Evolutionary conservation across 1,140 invertebrate species (phyloP), one percentile per base, ranked within the genome.

Genomic region (Limonius californicus): DNA sequence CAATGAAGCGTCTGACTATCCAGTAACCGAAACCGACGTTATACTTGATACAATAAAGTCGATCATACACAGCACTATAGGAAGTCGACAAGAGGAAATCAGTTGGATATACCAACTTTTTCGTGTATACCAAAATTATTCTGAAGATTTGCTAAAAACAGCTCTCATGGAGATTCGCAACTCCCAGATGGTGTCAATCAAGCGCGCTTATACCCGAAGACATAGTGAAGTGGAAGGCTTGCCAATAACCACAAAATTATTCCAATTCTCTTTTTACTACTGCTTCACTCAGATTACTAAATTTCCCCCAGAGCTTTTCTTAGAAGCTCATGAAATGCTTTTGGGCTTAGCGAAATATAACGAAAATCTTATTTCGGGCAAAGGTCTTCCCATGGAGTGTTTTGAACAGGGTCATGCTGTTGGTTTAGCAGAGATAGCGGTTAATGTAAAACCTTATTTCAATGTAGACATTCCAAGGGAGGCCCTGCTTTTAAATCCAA

Each of bases 91-190:
- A 18, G 85, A 89, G 63, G 82, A 84, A 67, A 79, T 81, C 4
- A 81, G 81, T 0, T 86, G 82, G 77, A 82, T 82, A 0, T 83
- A 85, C 67, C 85, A 88, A 30, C 72, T 89, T n/a, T 88, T 87
- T 62, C 82, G 84, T 64, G 81, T 89, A 20, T 90, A 89, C 66
- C 86, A 89, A 63, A 82, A 87, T 62, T 90, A 86, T 75, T 81
- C 85, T 0, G 87, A 90, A 57, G 77, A 75, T 35, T 68, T 87
- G 0, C 69, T 90, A 1, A 72, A 82, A 45, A 76, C 76, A 0
- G 85, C 84, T 0, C 81, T 89, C 64, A 71, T 76, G 0, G 82
- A 84, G 65, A 80, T 87, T 2, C 74, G 82, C 3, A 61, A 75
- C 0, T 80, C 84, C 63, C 80, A 83, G 16, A 80, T 89, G 74